Evolutionary conservation across 2,797 vertebrate species (phyloP).

Genomic region (Gambusia yucatana): DNA sequence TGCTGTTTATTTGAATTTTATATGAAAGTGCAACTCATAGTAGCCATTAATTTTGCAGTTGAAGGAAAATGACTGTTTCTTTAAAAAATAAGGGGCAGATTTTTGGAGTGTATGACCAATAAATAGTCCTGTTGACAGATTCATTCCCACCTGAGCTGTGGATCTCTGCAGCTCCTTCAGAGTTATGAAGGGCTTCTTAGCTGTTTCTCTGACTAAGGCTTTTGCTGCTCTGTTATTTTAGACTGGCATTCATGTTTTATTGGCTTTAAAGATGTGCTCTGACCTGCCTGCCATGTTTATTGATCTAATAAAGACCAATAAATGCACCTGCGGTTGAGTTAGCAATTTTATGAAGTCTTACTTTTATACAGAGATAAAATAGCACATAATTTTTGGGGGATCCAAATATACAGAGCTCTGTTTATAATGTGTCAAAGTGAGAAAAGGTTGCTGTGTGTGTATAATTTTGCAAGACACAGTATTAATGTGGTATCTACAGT

Average conservation of each 20-base stretch:
- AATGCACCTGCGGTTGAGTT: too few species aligned
- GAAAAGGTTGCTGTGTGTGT: too few species aligned
- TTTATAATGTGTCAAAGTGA: background rate
- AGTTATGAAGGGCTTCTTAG: background rate
- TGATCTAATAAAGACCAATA: too few species aligned
- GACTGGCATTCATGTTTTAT: background rate
- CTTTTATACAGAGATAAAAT: background rate
- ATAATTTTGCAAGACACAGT: background rate
- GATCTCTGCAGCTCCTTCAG: background rate
- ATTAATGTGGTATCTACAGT: background rate
- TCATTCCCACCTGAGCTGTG: background rate
- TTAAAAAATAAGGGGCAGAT: background rate
- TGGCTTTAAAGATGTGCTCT: background rate
- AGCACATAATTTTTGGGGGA: background rate
- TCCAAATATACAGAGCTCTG: background rate
- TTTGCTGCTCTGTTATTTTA: background rate
- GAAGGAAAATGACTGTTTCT: background rate
- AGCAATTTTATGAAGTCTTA: too few species aligned
- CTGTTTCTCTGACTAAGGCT: background rate
- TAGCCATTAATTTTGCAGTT: background rate
- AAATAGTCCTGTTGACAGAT: background rate
- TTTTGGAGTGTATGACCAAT: background rate
- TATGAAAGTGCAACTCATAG: background rate
- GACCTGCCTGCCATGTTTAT: background rate
- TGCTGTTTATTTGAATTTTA: background rate